Conservation (phyloP, 2,113 vertebrate genomes). For the Madoqua kirkii region DNA sequence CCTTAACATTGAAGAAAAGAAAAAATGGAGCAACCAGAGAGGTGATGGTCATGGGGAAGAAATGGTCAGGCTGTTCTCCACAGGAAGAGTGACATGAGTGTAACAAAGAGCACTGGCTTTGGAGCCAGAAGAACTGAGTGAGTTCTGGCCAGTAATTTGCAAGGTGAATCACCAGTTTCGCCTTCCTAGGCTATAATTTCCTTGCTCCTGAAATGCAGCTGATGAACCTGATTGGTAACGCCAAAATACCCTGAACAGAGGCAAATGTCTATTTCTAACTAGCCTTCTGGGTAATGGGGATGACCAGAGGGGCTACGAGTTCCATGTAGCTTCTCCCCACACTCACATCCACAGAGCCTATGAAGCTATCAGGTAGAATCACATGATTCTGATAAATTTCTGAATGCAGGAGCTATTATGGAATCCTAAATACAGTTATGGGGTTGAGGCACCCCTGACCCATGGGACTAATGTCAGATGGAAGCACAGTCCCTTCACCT, state of each 20-base stretch:
- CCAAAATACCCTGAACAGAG: not conserved
- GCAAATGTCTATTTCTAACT: not conserved
- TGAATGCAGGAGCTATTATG: not conserved
- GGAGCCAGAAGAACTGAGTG: not conserved
- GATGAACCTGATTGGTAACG: fast-evolving
- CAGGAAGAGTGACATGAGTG: not conserved
- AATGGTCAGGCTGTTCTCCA: not conserved
- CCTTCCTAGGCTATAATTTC: not conserved
- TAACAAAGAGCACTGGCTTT: not conserved
- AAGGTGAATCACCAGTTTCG: not conserved
- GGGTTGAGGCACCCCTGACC: not conserved
- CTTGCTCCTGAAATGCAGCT: not conserved
- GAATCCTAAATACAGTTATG: not conserved
- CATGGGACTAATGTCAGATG: not conserved
- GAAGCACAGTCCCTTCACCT: not conserved
- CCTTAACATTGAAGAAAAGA: not conserved
- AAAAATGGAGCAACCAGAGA: not conserved
- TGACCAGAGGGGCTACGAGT: too few species aligned
- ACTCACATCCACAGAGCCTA: not conserved
- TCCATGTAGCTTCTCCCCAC: not conserved
- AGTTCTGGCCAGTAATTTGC: not conserved
- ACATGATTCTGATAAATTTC: not conserved
- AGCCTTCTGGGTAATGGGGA: not conserved
- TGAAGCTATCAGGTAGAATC: not conserved
- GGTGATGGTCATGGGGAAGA: not conserved